Conservation (phyloP, 2,797 vertebrate species). For the Rhinatrema bivittatum region DNA sequence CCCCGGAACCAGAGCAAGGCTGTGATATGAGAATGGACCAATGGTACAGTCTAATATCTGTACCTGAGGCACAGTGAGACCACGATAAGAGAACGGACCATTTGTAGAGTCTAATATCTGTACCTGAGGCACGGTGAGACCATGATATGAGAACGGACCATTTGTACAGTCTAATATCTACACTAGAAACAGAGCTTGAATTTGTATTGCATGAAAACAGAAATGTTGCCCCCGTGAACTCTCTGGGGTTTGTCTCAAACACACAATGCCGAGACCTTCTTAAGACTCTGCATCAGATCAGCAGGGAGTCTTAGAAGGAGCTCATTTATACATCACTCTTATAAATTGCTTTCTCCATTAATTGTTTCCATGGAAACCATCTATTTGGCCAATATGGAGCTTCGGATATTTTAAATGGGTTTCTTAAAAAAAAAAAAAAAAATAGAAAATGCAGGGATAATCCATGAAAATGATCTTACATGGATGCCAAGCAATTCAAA, state of each 20-base stretch:
- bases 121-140: too few relatives aligned
- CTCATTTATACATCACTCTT: slow-evolving; percentile 62
- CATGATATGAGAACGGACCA: too few relatives aligned
- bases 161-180: too few relatives aligned
- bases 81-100: too few relatives aligned
- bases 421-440: slow-evolving; percentile 45
- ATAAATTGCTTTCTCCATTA: slow-evolving; percentile 67
- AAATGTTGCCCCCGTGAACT: slow-evolving; percentile 15
- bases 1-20: too few relatives aligned
- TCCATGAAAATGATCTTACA: slow-evolving; percentile 4
- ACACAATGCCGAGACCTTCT: slow-evolving; percentile 23
- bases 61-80: too few relatives aligned
- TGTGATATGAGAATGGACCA: too few relatives aligned
- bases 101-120: too few relatives aligned
- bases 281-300: slow-evolving; percentile 37
- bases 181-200: too few relatives aligned
- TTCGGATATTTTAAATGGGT: slow-evolving; percentile 52
- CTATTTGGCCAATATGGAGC: slow-evolving; percentile 52
- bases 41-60: too few relatives aligned
- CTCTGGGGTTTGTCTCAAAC: slow-evolving; percentile 27
- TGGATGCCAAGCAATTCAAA: slow-evolving; percentile 16
- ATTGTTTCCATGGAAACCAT: slow-evolving; percentile 72
- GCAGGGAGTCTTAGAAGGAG: slow-evolving; percentile 53
- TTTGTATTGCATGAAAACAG: too few relatives aligned
- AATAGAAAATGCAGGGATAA: slow-evolving; percentile 2